Evolutionary conservation across 2,113 vertebrate genomes (phyloP), one percentile per base, ranked within the genome.

Genomic region (Nannospalax galili): DNA sequence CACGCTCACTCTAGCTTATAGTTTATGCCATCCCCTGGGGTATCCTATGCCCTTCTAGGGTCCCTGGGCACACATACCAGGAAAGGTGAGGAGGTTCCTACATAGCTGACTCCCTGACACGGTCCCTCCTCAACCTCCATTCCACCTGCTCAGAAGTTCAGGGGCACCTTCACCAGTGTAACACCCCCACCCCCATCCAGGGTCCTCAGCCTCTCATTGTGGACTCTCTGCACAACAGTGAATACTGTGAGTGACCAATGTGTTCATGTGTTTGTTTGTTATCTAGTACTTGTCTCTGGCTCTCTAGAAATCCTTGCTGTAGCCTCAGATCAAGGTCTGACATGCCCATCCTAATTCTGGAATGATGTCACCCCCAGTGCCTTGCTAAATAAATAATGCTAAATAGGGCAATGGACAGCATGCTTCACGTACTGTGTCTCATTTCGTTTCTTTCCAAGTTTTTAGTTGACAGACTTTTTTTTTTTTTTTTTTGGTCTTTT

Each of bases 81-180:
- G 22, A 26, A 3, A 0, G 15, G 24, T 7, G 22, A 6, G 6
- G n/a, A 11, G 28, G 17, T 42, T 67, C 74, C 92, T 45, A 45
- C 93, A 37, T 0, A 1, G 40, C 70, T 37, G 30, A 65, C 28
- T 80, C 15, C n/a, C 81, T 48, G 67, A 30, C 73, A 62, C 0
- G 0, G 90, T 24, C 60, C 48, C 24, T 30, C 73, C n/a, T 67
- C 58, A 26, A 17, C 20, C 77, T n/a, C 40, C n/a, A 62, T 74
- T 77, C 78, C 73, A 77, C 12, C 72, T 77, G 75, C 87, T 78
- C 70, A 92, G 88, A 74, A 81, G 40, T 82, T 87, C 24, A 10
- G 73, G 32, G 45, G 20, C 14, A 22, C 6, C 52, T 3, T 1
- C n/a, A 56, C 56, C 12, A 32, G 42, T 0, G 30, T 64, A 74